phyloP scores from a whole-genome alignment of 2,888 invertebrate species.

The Pandemis corylana region DNA sequence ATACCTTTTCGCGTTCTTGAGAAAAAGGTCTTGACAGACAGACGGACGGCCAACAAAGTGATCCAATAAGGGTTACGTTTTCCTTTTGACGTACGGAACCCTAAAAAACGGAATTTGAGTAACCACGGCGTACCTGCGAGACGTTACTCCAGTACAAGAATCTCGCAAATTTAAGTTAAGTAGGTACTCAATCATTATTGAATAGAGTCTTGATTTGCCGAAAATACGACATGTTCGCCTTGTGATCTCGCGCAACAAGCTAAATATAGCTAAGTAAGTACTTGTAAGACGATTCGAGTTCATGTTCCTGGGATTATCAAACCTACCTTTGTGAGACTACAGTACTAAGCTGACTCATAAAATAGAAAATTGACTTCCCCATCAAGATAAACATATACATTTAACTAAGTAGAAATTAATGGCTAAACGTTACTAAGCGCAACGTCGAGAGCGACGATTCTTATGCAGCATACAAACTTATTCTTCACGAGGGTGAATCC shows the following conservation, averaged over 20 bases:
- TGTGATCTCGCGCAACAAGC: conserved; percentile 21
- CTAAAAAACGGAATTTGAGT: too few relatives aligned
- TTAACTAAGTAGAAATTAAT: too few relatives aligned
- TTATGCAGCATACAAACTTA: too few relatives aligned
- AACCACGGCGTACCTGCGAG: neutral
- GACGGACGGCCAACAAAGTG: too few relatives aligned
- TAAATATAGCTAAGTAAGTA: conserved; percentile 25
- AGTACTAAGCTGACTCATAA: neutral
- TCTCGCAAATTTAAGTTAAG: neutral
- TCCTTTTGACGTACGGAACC: too few relatives aligned
- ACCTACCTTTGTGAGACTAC: conserved; percentile 26
- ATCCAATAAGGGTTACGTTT: too few relatives aligned
- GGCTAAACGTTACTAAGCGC: too few relatives aligned
- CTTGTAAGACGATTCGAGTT: conserved; percentile 24
- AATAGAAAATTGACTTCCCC: neutral
- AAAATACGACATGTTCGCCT: conserved; percentile 32
- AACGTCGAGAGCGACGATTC: too few relatives aligned
- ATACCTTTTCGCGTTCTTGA: too few relatives aligned
- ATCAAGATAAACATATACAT: too few relatives aligned
- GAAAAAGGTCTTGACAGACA: too few relatives aligned
- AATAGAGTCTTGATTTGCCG: conserved; percentile 26
- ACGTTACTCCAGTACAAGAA: neutral
- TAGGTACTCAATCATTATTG: conserved; percentile 15
- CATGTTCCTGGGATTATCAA: conserved; percentile 9
- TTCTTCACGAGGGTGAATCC: too few relatives aligned